Base-by-base conservation (phyloP, 2,888 invertebrate genomes). In the Tillus elongatus region DNA sequence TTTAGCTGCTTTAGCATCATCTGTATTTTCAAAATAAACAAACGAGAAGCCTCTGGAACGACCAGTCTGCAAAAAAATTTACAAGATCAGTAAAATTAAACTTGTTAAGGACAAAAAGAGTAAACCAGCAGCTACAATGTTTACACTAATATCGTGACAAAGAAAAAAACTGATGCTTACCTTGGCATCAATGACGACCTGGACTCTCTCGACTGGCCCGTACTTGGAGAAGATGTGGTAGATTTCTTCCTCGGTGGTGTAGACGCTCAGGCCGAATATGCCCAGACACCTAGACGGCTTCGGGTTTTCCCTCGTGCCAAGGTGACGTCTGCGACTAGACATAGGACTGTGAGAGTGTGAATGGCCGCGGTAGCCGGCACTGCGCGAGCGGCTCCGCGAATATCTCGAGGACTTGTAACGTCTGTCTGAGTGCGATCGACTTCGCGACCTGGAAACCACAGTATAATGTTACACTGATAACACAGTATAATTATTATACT, bases 21-120 rank as follows among this genome's bases (percentile, higher is more conserved):
- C 85, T 32, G 81, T 70, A 40, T 78, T 79, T 64, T 87, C 84
- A 68, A 82, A 95, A 69, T 96, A 96, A 31, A 96, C 87, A 71
- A 96, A 96, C 52, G 89, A 87, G 69, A 95, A 96, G n/a, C 95
- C 96, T 53, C 95, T 74, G 0, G 95, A 95, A 37, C 90, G 75
- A 3, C 89, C 88, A 50, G 90, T 90, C 88, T 92, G 66, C 14
- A 68, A 12, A 40, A 36, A 15, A 35, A 4, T n/a, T n/a, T n/a
- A n/a, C n/a, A n/a, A n/a, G n/a, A n/a, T n/a, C n/a, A n/a, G n/a
- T n/a, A n/a, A n/a, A n/a, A n/a, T n/a, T n/a, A n/a, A n/a, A n/a
- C n/a, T n/a, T n/a, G n/a, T n/a, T n/a, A n/a, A n/a, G n/a, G n/a
- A n/a, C n/a, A 33, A 6, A 12, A 32, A 32, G 32, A 8, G 6